These are phyloP conservation scores for Pteropus rufus DNA, from an alignment of 2,797 vertebrate species.

Conservation along the genomic window DNA sequence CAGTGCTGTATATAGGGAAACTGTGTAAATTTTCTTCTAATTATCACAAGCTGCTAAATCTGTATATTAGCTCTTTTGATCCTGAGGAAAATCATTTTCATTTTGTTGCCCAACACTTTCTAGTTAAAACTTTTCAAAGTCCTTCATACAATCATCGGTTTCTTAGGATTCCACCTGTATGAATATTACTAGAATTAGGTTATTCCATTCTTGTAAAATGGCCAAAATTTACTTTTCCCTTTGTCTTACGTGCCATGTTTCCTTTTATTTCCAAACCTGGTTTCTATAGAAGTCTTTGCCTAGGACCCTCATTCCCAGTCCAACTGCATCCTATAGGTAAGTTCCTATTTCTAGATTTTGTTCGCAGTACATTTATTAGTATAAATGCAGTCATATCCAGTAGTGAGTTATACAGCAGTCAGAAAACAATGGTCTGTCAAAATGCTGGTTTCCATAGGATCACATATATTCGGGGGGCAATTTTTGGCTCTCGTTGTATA, in stretches of 20 bases:
- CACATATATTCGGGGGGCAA: not conserved
- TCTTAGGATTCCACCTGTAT: not conserved
- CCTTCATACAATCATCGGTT: not conserved
- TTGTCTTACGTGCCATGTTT: not conserved
- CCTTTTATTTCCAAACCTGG: not conserved
- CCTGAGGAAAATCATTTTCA: not conserved
- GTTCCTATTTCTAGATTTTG: not conserved
- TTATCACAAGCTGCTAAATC: not conserved
- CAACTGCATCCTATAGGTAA: not conserved
- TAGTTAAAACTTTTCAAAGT: not conserved
- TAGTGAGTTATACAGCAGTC: not conserved
- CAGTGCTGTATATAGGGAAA: not conserved
- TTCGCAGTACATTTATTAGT: not conserved
- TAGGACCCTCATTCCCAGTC: not conserved
- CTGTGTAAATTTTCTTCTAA: not conserved
- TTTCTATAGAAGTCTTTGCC: not conserved
- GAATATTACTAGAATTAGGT: not conserved
- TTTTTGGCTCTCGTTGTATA: not conserved
- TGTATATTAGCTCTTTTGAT: not conserved
- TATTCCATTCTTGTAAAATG: not conserved
- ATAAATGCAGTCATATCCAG: not conserved
- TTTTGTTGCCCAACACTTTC: not conserved
- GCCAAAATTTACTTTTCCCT: not conserved
- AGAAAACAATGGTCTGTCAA: not conserved
- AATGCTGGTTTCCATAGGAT: not conserved